Conservation (phyloP, 2,113 vertebrate genomes). For the Phaetusa simplex region DNA sequence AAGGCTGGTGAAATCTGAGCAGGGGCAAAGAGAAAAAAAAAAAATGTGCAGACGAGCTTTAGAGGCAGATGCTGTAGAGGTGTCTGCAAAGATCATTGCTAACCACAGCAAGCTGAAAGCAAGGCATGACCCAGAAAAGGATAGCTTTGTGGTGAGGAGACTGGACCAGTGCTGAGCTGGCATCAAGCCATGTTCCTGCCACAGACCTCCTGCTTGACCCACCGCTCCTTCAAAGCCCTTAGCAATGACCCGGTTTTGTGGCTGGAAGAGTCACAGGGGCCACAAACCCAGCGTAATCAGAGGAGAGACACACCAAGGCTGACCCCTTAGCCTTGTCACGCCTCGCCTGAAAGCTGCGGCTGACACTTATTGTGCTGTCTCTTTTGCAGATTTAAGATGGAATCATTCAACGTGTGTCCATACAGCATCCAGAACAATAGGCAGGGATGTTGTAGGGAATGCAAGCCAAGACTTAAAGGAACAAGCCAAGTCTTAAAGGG, state of each 20-base stretch:
- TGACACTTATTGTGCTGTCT: background rate
- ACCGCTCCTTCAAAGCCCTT: background rate
- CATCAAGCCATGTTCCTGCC: background rate
- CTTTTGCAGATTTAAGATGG: background rate
- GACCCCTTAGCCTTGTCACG: background rate
- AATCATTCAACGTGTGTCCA: background rate
- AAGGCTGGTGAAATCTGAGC: background rate
- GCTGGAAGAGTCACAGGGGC: background rate
- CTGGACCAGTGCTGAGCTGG: background rate
- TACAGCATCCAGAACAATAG: background rate
- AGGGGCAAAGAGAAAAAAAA: background rate
- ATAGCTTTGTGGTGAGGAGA: background rate
- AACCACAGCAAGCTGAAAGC: constrained; percentile 6
- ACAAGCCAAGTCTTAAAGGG: background rate
- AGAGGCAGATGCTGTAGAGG: background rate
- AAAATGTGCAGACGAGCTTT: background rate
- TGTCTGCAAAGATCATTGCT: background rate
- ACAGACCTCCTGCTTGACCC: background rate
- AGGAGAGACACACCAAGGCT: background rate
- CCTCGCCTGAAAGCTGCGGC: background rate
- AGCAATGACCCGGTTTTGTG: background rate
- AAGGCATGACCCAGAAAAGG: background rate
- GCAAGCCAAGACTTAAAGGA: background rate
- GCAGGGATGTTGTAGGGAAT: background rate
- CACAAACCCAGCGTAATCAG: accelerated